Percentiles rank a stretch among this genome's conserved stretches.
phyloP scores from a whole-genome alignment of 2,888 invertebrate species.

The Tetramorium bicarinatum region DNA sequence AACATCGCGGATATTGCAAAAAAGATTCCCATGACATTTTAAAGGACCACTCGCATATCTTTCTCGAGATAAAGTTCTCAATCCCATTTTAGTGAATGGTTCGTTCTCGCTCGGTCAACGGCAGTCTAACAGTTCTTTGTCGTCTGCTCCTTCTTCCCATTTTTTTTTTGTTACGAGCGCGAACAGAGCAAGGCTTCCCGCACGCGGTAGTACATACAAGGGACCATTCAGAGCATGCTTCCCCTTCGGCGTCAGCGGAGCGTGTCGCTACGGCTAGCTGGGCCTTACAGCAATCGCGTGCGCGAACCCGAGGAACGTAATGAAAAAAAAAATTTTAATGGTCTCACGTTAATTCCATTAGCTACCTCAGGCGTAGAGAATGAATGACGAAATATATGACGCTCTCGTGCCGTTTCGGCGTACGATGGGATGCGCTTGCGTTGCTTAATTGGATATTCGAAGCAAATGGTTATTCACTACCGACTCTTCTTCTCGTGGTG shows the following conservation, averaged over 20 bases:
- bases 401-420: neutral
- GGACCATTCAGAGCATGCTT: slow-evolving; percentile 64
- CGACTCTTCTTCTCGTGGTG: slow-evolving; percentile 7
- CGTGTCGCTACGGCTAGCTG: slow-evolving; percentile 40
- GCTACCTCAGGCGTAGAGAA: slow-evolving; percentile 39
- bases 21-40: neutral
- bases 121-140: slow-evolving; percentile 55
- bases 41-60: neutral
- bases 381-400: slow-evolving; percentile 27
- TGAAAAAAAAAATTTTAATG: slow-evolving; percentile 50
- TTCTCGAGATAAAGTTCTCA: neutral
- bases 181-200: slow-evolving; percentile 51
- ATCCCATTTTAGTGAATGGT: slow-evolving; percentile 10
- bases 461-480: slow-evolving; percentile 20
- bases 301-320: slow-evolving; percentile 19
- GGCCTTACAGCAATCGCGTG: slow-evolving; percentile 64
- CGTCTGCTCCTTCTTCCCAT: slow-evolving; percentile 36
- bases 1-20: neutral
- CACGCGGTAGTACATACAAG: slow-evolving; percentile 47
- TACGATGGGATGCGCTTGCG: neutral
- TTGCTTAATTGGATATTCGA: slow-evolving; percentile 59
- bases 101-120: slow-evolving; percentile 36
- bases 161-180: neutral
- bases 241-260: slow-evolving; percentile 60
- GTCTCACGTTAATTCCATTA: slow-evolving; percentile 52